These are phyloP conservation scores for Dunckerocampus dactyliophorus DNA, from an alignment of 2,113 vertebrate species.

Conservation along the genomic window DNA sequence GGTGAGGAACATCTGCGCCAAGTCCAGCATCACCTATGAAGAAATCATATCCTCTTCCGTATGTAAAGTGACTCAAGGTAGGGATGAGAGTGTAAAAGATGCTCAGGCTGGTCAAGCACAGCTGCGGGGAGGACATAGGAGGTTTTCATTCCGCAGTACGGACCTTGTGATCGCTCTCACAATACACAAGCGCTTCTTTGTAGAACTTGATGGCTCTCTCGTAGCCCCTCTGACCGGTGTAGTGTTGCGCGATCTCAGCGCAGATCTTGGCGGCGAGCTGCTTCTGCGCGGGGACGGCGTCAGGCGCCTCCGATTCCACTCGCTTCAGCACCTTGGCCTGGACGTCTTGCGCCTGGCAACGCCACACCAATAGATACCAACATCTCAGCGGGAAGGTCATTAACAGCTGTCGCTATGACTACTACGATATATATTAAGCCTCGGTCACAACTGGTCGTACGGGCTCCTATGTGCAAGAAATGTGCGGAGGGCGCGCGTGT, in stretches of 20 bases:
- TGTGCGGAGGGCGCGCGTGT: no score
- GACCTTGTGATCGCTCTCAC: slow-evolving; percentile 94
- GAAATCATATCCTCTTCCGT: not conserved
- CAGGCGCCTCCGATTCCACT: slow-evolving; percentile 87
- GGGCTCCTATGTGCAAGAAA: no score
- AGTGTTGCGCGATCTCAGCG: slow-evolving; percentile 92
- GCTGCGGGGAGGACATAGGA: slow-evolving; percentile 59
- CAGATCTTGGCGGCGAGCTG: slow-evolving; percentile 93
- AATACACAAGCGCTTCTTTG: slow-evolving; percentile 97
- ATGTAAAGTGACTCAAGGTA: slow-evolving; percentile 27
- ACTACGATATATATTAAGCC: no score
- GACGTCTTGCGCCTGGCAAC: slow-evolving; percentile 84
- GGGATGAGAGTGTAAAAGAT: slow-evolving; percentile 9
- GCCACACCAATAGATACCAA: not conserved
- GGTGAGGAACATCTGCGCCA: slow-evolving; percentile 86
- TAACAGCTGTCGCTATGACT: no score
- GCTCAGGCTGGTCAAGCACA: slow-evolving; percentile 37
- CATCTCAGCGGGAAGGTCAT: no score
- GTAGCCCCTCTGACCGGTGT: slow-evolving; percentile 85
- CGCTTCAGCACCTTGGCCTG: slow-evolving; percentile 91
- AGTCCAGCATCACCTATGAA: slow-evolving; percentile 87
- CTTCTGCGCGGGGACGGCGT: slow-evolving; percentile 84
- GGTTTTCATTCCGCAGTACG: slow-evolving; percentile 64
- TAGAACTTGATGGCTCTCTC: slow-evolving; percentile 97
- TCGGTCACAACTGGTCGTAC: no score